Conservation (phyloP, 2,113 vertebrate species). For the Scytalopus superciliaris region DNA sequence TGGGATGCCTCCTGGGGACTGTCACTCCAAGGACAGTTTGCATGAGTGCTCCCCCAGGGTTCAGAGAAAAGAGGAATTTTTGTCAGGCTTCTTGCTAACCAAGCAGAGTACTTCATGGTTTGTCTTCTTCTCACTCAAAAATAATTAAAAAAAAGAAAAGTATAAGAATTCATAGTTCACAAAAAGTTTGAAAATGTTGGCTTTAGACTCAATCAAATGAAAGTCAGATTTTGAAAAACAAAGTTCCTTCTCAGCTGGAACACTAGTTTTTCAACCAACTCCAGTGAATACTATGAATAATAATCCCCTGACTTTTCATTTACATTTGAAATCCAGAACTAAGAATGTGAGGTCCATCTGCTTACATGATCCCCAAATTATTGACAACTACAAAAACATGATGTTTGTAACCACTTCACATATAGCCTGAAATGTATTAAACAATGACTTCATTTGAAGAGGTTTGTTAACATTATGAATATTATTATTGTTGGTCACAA, state of each 20-base stretch:
- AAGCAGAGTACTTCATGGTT: neutral
- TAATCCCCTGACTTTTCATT: neutral
- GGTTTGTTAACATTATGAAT: constrained; percentile 32
- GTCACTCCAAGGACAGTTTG: neutral
- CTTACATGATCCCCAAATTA: neutral
- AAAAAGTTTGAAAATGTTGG: neutral
- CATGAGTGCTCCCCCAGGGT: neutral
- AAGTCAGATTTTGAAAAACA: neutral
- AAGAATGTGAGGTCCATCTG: neutral
- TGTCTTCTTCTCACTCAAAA: neutral
- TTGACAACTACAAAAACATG: neutral
- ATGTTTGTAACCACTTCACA: constrained; percentile 17
- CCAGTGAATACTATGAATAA: neutral
- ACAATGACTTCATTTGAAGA: constrained; percentile 48
- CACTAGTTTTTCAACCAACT: neutral
- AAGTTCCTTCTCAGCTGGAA: neutral
- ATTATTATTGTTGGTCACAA: constrained; percentile 48
- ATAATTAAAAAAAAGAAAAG: neutral
- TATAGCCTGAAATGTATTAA: constrained; percentile 32
- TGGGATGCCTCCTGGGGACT: constrained; percentile 16
- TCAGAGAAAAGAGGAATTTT: neutral
- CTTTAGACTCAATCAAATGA: neutral
- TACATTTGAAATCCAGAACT: neutral
- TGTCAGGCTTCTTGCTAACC: neutral
- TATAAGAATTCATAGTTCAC: neutral